Conservation (phyloP, 1,140 invertebrate genomes). For the Drosophila pectinifera region DNA sequence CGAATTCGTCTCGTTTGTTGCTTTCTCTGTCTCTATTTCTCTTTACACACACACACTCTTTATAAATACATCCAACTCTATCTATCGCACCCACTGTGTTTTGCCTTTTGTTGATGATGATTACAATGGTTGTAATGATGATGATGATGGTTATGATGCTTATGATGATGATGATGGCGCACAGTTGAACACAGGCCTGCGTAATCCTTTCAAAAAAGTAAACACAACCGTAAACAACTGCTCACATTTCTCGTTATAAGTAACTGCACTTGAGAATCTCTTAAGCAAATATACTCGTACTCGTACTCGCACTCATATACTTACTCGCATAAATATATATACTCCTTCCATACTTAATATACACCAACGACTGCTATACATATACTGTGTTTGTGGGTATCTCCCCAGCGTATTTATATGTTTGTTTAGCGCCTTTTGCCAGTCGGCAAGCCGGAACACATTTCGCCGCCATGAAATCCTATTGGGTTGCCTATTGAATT, state of each 20-base stretch:
- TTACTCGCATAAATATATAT: conserved; percentile 9
- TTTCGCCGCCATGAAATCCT: conserved; percentile 17
- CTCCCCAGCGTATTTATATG: conserved; percentile 23
- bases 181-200: conserved; percentile 81
- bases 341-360: neutral
- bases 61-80: conserved; percentile 22
- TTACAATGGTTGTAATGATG: conserved; percentile 2
- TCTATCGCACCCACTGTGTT: conserved; percentile 51
- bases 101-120: conserved; percentile 53
- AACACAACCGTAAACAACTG: conserved; percentile 63
- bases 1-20: conserved; percentile 41
- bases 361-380: too few species aligned
- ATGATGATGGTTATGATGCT: conserved; percentile 40
- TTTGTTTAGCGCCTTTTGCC: conserved; percentile 45
- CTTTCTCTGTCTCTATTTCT: conserved; percentile 38
- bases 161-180: conserved; percentile 47
- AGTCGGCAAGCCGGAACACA: conserved; percentile 28
- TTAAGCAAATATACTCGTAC: conserved; percentile 51
- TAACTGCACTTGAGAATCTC: conserved; percentile 60
- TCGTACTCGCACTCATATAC: conserved; percentile 13
- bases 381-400: neutral
- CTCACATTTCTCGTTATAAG: conserved; percentile 52
- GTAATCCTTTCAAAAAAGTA: conserved; percentile 83
- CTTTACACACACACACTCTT: conserved; percentile 16
- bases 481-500: conserved; percentile 36